Conservation (phyloP, 2,888 invertebrate genomes). For the Papilio protenor region DNA sequence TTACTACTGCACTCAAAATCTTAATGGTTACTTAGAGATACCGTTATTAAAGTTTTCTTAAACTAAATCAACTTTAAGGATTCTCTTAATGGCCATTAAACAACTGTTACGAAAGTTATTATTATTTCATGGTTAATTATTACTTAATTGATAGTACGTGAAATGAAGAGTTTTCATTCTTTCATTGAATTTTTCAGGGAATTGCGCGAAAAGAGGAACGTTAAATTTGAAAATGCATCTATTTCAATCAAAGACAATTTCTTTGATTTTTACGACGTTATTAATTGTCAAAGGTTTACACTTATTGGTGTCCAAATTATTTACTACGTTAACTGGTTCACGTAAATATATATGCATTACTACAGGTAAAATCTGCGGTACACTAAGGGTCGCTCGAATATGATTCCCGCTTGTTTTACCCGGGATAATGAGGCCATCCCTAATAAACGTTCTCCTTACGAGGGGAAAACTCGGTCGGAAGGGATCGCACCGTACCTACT, state of each 20-base stretch:
- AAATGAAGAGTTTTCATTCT: too few relatives aligned
- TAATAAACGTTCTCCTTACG: slow-evolving; percentile 1
- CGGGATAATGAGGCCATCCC: slow-evolving; percentile 14
- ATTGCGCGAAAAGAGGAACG: background rate
- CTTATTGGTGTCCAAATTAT: too few relatives aligned
- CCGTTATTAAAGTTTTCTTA: background rate
- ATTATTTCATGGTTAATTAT: background rate
- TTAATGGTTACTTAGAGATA: background rate
- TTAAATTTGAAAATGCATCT: background rate
- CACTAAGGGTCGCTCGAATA: slow-evolving; percentile 6
- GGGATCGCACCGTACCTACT: background rate
- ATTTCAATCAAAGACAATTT: background rate
- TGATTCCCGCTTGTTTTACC: slow-evolving; percentile 21
- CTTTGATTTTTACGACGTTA: too few relatives aligned
- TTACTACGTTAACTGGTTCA: background rate
- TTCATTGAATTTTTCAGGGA: too few relatives aligned
- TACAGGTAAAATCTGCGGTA: background rate
- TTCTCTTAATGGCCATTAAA: background rate
- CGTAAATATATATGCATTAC: background rate
- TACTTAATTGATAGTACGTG: background rate
- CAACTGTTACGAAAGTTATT: background rate
- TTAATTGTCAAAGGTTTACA: too few relatives aligned
- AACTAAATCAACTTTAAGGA: background rate
- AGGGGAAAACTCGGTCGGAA: slow-evolving; percentile 13
- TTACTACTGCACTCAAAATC: background rate